phyloP scores from a whole-genome alignment of 2,113 vertebrate species.

The Bos javanicus region DNA sequence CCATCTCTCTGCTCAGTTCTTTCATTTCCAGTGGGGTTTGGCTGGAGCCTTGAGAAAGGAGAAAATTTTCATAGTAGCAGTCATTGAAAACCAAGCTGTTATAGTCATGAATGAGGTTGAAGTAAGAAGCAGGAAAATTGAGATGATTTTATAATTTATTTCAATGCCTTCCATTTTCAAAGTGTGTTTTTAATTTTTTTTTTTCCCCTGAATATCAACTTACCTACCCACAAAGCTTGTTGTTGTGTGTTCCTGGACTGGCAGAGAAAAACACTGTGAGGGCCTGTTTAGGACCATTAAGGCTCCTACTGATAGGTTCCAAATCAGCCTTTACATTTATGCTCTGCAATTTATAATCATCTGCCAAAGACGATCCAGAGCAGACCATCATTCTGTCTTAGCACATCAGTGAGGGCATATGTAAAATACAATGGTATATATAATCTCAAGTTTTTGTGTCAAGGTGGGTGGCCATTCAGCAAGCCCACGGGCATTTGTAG shows the following conservation, averaged over 20 bases:
- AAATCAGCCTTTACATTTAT: background rate
- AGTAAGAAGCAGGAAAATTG: conserved; percentile 2
- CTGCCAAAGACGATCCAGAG: background rate
- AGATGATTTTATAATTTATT: conserved; percentile 45
- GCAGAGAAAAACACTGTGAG: background rate
- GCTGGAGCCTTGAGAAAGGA: conserved; percentile 16
- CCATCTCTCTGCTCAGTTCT: conserved; percentile 19
- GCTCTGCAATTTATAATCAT: background rate
- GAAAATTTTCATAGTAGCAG: conserved; percentile 25
- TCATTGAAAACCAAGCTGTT: conserved; percentile 32
- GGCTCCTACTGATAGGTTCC: background rate
- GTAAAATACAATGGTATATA: background rate
- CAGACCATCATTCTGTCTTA: background rate
- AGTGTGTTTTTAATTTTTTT: background rate
- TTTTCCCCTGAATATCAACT: background rate
- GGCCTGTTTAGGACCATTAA: background rate
- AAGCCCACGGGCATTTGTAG: background rate
- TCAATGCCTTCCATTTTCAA: conserved; percentile 30
- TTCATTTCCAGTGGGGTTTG: conserved; percentile 27
- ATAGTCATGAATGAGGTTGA: background rate
- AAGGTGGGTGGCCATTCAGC: background rate
- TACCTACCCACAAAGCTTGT: background rate
- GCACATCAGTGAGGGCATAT: background rate
- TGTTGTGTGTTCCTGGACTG: background rate
- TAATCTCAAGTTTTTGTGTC: background rate